Evolutionary conservation across 2,888 invertebrate species (phyloP).

Genomic region (Tipula vernalis): DNA sequence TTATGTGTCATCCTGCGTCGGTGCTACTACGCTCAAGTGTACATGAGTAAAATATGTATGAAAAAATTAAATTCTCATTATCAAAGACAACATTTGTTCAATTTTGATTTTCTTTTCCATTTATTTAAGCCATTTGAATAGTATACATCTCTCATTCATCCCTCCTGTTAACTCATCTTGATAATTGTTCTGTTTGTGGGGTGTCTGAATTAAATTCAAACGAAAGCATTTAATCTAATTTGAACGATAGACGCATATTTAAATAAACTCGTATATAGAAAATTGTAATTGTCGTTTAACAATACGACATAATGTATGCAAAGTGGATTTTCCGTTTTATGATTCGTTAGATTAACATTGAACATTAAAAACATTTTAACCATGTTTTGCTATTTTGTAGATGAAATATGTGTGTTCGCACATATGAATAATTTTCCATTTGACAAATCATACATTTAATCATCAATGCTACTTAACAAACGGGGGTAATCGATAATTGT

Average conservation of each 20-base stretch:
- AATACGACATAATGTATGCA: not conserved
- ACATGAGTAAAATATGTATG: not conserved
- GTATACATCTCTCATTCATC: not conserved
- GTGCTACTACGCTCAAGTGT: not conserved
- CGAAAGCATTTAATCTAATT: not conserved
- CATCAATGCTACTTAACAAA: not conserved
- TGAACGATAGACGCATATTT: not conserved
- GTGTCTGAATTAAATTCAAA: not conserved
- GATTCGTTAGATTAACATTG: not conserved
- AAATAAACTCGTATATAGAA: not conserved
- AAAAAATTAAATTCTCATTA: not conserved
- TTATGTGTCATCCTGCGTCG: not conserved
- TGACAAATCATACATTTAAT: not conserved
- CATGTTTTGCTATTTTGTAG: not conserved
- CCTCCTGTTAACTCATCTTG: not conserved
- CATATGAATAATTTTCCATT: not conserved
- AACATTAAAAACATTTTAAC: not conserved
- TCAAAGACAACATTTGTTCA: not conserved
- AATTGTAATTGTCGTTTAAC: not conserved
- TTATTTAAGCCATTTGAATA: not conserved
- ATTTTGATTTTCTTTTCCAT: not conserved
- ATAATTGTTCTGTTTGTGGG: not conserved
- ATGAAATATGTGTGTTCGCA: not conserved
- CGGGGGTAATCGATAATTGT: not conserved
- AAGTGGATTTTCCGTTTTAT: not conserved